These are phyloP conservation scores for Odontomachus brunneus DNA, from an alignment of 1,140 invertebrate species.

Conservation along the genomic window DNA sequence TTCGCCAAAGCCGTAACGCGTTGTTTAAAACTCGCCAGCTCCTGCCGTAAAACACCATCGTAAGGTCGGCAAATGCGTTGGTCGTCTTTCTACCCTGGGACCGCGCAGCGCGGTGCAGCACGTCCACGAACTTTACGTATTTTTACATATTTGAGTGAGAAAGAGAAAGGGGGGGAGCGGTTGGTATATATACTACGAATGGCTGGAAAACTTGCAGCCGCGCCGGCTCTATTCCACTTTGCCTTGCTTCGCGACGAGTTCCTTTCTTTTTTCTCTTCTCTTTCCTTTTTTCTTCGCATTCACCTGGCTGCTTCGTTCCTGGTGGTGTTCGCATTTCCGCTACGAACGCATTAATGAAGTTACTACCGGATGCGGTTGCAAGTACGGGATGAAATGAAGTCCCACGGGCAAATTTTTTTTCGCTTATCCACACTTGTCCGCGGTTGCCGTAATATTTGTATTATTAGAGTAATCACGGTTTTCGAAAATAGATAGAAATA, in stretches of 20 bases:
- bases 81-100: background rate
- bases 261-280: background rate
- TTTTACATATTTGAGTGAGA: constrained; percentile 8
- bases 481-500: too few relatives aligned
- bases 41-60: background rate
- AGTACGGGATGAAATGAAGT: background rate
- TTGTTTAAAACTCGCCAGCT: constrained; percentile 21
- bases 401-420: constrained; percentile 1
- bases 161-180: too few relatives aligned
- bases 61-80: constrained; percentile 24
- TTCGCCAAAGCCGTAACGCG: constrained; percentile 19
- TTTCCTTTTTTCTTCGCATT: background rate
- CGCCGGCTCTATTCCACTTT: background rate
- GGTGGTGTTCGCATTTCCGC: background rate
- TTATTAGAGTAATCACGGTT: too few relatives aligned
- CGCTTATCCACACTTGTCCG: background rate
- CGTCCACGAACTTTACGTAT: constrained; percentile 1
- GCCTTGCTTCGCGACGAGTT: background rate
- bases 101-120: background rate
- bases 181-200: background rate
- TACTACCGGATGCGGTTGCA: background rate
- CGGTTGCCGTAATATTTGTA: too few relatives aligned
- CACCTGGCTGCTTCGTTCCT: background rate
- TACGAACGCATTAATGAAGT: constrained; percentile 16
- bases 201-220: constrained; percentile 19